These are phyloP conservation scores for Synanthedon myopaeformis DNA, from an alignment of 2,888 invertebrate species.

Conservation along the genomic window DNA sequence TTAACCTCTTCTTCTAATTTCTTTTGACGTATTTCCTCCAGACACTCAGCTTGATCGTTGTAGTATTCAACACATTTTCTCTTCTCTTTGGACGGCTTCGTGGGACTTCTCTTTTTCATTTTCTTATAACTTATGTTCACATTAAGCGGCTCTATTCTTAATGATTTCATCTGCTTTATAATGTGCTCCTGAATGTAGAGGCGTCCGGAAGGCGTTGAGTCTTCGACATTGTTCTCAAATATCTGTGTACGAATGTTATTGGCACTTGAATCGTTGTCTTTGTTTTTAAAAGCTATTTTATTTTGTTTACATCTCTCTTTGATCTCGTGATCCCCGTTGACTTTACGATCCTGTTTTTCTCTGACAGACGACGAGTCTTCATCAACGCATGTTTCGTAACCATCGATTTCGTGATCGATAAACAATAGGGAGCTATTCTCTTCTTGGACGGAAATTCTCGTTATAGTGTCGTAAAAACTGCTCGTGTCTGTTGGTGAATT, in stretches of 20 bases:
- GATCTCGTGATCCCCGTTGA: constrained; percentile 44
- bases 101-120: constrained; percentile 44
- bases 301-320: constrained; percentile 56
- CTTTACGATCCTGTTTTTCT: constrained; percentile 54
- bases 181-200: constrained; percentile 62
- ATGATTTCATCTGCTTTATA: constrained; percentile 62
- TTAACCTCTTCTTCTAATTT: constrained; percentile 48
- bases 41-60: constrained; percentile 73
- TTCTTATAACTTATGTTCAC: constrained; percentile 44
- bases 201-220: constrained; percentile 32
- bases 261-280: constrained; percentile 48
- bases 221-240: constrained; percentile 31
- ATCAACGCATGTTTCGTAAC: constrained; percentile 74
- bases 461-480: constrained; percentile 38
- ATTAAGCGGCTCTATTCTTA: constrained; percentile 57
- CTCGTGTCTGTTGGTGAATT: constrained; percentile 40
- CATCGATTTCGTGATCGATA: constrained; percentile 66
- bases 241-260: constrained; percentile 33
- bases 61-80: constrained; percentile 69
- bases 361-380: constrained; percentile 63
- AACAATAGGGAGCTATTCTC: constrained; percentile 49
- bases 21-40: constrained; percentile 60
- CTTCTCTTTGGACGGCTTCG: constrained; percentile 50
- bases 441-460: constrained; percentile 50
- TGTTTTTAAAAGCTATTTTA: constrained; percentile 42